phyloP scores from a whole-genome alignment of 1,140 invertebrate genomes.

The Drosophila littoralis region DNA sequence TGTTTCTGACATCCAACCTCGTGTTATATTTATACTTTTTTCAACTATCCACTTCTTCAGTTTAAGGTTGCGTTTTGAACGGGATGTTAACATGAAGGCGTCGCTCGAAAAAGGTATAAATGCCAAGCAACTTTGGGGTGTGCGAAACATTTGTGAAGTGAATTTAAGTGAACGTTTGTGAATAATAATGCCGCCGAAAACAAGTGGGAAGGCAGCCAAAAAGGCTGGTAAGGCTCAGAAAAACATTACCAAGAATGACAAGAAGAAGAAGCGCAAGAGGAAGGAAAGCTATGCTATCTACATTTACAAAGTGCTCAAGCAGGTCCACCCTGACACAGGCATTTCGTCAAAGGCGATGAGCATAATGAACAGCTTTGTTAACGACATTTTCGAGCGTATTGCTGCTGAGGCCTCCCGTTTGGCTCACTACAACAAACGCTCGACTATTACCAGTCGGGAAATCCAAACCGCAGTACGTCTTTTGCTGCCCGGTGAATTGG shows the following conservation, averaged over 20 bases:
- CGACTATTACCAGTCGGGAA: conserved; percentile 86
- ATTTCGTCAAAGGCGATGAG: not conserved
- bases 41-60: no score
- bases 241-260: not conserved
- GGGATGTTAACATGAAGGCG: no score
- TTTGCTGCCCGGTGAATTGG: conserved; percentile 86
- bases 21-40: not conserved
- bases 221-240: not conserved
- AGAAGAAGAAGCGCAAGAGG: not conserved
- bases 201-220: conserved; percentile 1
- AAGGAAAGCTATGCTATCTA: conserved; percentile 6
- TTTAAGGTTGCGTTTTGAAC: no score
- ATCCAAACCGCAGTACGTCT: conserved; percentile 86
- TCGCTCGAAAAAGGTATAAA: no score
- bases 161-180: no score
- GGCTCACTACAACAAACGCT: conserved; percentile 89
- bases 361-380: not conserved
- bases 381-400: conserved; percentile 87
- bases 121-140: no score
- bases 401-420: conserved; percentile 89
- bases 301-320: conserved; percentile 6
- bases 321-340: not conserved
- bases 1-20: not conserved
- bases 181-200: conserved; percentile 5
- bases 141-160: no score